Base-by-base conservation (phyloP, 2,888 invertebrate species). In the Athetis lepigone region DNA sequence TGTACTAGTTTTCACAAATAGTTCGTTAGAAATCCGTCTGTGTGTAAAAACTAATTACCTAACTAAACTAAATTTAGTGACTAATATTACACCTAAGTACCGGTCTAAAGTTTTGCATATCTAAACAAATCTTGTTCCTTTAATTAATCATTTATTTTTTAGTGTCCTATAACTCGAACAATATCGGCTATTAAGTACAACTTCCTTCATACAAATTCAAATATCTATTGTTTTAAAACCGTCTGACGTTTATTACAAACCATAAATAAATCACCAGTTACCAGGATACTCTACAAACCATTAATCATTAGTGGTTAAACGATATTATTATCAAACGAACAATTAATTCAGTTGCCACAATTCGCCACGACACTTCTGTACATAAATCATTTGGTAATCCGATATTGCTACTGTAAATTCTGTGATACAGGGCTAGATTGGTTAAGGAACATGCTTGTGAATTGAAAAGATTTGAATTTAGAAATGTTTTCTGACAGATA, bases 301-400 rank as follows among this genome's bases (percentile, higher is more conserved):
- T 87, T 81, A 84, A 86, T 86, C 82, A 86, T 78, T 64, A 50
- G 50, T 78, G 65, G 77, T 80, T 85, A 82, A 84, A 81, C 81
- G 79, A 83, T 84, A 84, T 87, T 85, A 88, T 88, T 88, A 87
- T 84, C 85, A 72, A 64, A 69, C 70, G 54, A 71, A 87, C 87
- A 88, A 90, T 92, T 90, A 91, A 90, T 90, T 85, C 82, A 67
- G 63, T 76, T 65, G 69, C 68, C 69, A 75, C 80, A 79, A 82
- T 80, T 75, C 74, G 64, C 73, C 73, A 73, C 77, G 86, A 89
- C 90, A 88, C 85, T 86, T 86, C 81, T 75, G 79, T 61, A 70
- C 78, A 90, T 91, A 91, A 89, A 90, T 91, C 88, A 87, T 77
- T 63, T 49, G 54, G 83, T 86, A 90, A 90, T 84, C 82, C 82